Evolutionary conservation across 2,888 invertebrate genomes (phyloP), one percentile per base, ranked within the genome.

Genomic region (Antheraea yamamai): DNA sequence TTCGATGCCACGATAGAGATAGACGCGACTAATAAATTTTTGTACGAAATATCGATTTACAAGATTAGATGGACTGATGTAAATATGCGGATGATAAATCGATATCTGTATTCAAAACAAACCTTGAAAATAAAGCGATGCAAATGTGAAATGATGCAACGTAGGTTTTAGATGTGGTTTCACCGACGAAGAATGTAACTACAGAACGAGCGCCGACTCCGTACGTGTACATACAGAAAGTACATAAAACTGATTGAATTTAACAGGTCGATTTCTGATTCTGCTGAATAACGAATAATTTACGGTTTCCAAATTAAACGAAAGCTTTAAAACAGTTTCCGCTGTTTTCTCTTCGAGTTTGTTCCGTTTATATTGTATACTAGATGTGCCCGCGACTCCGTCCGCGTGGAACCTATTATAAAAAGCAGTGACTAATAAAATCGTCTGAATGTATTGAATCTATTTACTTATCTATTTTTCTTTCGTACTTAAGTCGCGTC

Each of bases 91-190:
- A 68, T 68, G 35, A 68, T 66, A 66, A 30, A 66, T 30, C 14
- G 66, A 66, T 66, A 26, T 30, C 66, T 66, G 26, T 66, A 35
- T 35, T 20, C 30, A 68, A 68, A 68, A 68, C 68, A 35, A 35
- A 68, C 68, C 35, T 68, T 68, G 68, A 68, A 68, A 35, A 35
- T 68, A 68, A 68, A 68, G 12, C 30, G 20, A 68, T 68, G 68
- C 35, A 68, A 68, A 68, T 68, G 30, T 68, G 30, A 68, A 68
- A 68, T 68, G 68, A 68, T 68, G 68, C 35, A 68, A 68, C 68
- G 68, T 30, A 68, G 68, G 35, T 35, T 35, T 35, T 35, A 68
- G 30, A 35, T 35, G 68, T 68, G 68, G 68, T 68, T 68, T 68
- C 68, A 68, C 30, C 35, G 18, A 4, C 20, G 68, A 68, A 18